These are phyloP conservation scores for Halcyon leucocephala DNA, from an alignment of 2,797 vertebrate genomes.

Conservation along the genomic window DNA sequence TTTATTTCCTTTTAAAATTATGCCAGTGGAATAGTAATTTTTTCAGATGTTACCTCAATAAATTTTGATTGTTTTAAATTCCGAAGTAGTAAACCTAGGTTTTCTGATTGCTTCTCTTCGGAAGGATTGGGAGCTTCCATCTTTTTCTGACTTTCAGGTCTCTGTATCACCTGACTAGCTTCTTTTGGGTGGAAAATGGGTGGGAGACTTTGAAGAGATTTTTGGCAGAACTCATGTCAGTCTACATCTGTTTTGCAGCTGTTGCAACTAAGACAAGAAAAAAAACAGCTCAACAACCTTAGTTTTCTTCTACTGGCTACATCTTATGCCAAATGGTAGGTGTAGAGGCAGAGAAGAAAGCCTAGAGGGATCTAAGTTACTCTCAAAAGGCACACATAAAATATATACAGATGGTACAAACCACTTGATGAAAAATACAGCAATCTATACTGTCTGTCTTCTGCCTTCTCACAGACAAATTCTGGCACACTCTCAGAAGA, in stretches of 20 bases:
- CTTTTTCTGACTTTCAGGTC: conserved; percentile 45
- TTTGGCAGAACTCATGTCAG: conserved; percentile 74
- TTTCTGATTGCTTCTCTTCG: conserved; percentile 21
- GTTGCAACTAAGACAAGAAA: conserved; percentile 74
- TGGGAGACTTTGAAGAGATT: conserved; percentile 70
- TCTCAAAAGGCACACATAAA: conserved; percentile 59
- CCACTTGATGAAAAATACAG: conserved; percentile 62
- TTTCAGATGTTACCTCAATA: not conserved
- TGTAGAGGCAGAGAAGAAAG: conserved; percentile 69
- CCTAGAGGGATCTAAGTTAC: conserved; percentile 36
- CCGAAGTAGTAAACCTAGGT: not conserved
- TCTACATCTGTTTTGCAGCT: conserved; percentile 82
- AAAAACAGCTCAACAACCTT: not conserved
- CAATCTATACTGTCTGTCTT: conserved; percentile 47
- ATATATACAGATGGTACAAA: conserved; percentile 70
- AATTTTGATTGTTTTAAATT: conserved; percentile 13
- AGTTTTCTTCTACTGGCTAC: conserved; percentile 70
- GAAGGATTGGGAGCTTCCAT: conserved; percentile 30
- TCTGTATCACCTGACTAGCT: conserved; percentile 59
- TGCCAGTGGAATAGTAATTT: not conserved
- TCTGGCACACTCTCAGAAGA: conserved; percentile 51
- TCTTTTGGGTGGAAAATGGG: conserved; percentile 77
- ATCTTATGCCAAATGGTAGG: conserved; percentile 78
- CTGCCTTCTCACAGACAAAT: not conserved
- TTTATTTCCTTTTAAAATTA: not conserved